phyloP scores from a whole-genome alignment of 2,113 vertebrate species.

The Lonchura striata region DNA sequence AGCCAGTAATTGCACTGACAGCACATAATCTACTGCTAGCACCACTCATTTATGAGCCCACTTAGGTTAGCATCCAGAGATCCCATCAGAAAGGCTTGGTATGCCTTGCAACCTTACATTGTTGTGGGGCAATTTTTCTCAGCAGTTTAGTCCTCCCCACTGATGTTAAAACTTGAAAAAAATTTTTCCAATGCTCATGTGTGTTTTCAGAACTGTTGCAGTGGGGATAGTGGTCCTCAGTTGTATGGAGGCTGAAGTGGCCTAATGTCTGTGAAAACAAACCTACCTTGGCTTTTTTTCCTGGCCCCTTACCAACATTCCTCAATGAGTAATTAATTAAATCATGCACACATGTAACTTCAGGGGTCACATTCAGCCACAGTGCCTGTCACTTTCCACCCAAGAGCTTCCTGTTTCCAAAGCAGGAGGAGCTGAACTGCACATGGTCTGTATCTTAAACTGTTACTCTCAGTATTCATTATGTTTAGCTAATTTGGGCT shows the following conservation, averaged over 20 bases:
- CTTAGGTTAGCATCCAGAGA: background rate
- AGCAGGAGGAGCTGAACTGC: background rate
- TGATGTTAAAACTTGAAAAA: background rate
- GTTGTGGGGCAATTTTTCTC: background rate
- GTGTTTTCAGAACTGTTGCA: background rate
- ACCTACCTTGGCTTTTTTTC: background rate
- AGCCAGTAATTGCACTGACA: background rate
- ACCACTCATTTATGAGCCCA: background rate
- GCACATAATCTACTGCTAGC: background rate
- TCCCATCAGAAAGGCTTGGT: background rate
- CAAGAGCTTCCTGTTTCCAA: background rate
- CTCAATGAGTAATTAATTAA: background rate
- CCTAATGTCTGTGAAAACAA: background rate
- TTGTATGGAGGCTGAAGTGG: background rate
- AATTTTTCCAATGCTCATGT: background rate
- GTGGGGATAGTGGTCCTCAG: background rate
- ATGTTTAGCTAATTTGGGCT: background rate
- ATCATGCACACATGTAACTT: background rate
- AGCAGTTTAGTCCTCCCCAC: background rate
- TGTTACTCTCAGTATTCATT: background rate
- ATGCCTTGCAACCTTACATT: rapidly evolving
- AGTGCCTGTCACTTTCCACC: background rate
- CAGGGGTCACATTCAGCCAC: background rate
- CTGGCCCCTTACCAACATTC: background rate
- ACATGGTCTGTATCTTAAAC: background rate